Conservation (phyloP, 2,113 vertebrate species). For the Anolis carolinensis region DNA sequence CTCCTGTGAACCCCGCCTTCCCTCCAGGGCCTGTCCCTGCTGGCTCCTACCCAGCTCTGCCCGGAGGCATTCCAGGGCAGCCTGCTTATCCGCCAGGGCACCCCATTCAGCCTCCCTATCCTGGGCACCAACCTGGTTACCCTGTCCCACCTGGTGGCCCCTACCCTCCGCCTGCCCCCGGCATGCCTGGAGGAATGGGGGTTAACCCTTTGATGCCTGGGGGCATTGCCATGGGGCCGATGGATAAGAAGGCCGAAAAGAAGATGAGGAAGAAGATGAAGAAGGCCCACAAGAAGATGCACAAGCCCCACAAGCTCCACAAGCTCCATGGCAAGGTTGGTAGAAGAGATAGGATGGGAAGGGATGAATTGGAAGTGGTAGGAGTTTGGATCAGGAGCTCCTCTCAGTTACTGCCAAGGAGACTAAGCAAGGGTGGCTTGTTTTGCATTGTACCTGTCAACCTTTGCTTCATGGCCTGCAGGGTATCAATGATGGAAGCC, state of each 20-base stretch:
- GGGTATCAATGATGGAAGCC: neutral
- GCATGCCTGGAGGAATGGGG: conserved; percentile 56
- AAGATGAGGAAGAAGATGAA: conserved; percentile 85
- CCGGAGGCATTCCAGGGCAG: conserved; percentile 49
- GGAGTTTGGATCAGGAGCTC: neutral
- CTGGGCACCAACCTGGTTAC: conserved; percentile 56
- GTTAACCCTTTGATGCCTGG: conserved; percentile 69
- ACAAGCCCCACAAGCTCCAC: conserved; percentile 69
- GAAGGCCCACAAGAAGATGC: conserved; percentile 81
- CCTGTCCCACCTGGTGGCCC: conserved; percentile 64
- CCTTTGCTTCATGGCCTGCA: neutral
- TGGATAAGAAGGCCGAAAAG: conserved; percentile 82
- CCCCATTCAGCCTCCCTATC: conserved; percentile 34
- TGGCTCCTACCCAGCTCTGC: conserved; percentile 38
- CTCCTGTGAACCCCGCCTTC: conserved; percentile 55
- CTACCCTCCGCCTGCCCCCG: conserved; percentile 67
- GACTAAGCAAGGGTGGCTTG: neutral
- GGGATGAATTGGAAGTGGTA: neutral
- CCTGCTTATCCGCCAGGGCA: conserved; percentile 62
- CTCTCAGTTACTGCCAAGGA: neutral
- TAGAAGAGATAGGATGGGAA: neutral
- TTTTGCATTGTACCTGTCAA: neutral
- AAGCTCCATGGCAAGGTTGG: conserved; percentile 79
- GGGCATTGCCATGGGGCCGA: conserved; percentile 64
- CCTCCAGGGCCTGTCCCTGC: conserved; percentile 65